Conservation (phyloP, 2,797 vertebrate genomes). For the Sebastes taczanowskii region DNA sequence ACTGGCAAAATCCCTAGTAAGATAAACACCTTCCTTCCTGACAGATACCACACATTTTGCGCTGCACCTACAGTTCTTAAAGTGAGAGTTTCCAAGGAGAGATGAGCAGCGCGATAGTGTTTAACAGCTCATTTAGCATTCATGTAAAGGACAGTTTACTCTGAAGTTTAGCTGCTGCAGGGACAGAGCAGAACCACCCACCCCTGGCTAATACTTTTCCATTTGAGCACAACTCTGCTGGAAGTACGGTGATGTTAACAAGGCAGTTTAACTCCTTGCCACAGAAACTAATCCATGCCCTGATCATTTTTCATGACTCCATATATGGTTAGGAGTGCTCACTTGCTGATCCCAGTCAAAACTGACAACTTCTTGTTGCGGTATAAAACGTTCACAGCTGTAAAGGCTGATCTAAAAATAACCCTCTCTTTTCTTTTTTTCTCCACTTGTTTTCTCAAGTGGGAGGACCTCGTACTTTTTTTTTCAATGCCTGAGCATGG, state of each 20-base stretch:
- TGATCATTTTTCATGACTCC: constrained; percentile 5
- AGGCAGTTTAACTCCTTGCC: constrained; percentile 19
- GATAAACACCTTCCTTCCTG: constrained; percentile 60
- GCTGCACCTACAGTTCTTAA: constrained; percentile 10
- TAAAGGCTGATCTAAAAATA: constrained; percentile 72
- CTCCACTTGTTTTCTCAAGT: constrained; percentile 63
- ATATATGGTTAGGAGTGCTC: constrained; percentile 25
- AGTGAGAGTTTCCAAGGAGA: constrained; percentile 29
- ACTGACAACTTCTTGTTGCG: constrained; percentile 16
- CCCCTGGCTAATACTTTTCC: background rate
- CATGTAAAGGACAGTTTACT: constrained; percentile 40
- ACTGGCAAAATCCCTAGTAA: constrained; percentile 41
- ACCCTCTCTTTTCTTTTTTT: constrained; percentile 8
- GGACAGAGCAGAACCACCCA: constrained; percentile 21
- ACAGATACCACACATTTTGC: constrained; percentile 53
- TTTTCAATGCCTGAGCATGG: constrained; percentile 40
- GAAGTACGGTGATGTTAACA: constrained; percentile 23
- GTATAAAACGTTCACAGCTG: constrained; percentile 57
- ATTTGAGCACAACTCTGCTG: constrained; percentile 15
- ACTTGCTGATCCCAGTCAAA: constrained; percentile 7
- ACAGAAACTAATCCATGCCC: constrained; percentile 17
- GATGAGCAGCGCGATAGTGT: constrained; percentile 55
- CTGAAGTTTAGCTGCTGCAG: constrained; percentile 17
- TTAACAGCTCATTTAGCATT: constrained; percentile 70
- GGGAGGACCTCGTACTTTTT: constrained; percentile 57